A percentile compares a stretch with the other conserved stretches of the same genome.
These are phyloP conservation scores for Latrodectus geometricus DNA, from an alignment of 1,140 invertebrate species.

Conservation along the genomic window DNA sequence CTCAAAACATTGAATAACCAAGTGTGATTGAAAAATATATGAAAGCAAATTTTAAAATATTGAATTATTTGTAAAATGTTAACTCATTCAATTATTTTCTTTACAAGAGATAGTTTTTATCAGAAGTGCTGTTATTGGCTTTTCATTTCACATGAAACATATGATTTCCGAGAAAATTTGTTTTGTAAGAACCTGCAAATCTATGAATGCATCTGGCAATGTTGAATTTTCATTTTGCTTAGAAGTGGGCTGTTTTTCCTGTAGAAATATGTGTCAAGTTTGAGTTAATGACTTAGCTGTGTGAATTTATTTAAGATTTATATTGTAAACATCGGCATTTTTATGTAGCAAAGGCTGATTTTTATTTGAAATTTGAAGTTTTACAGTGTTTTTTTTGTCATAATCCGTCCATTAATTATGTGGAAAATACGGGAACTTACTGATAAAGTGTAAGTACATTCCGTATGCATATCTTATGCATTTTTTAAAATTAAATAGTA, in stretches of 20 bases:
- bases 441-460: slow-evolving; percentile 91
- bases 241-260: slow-evolving; percentile 46
- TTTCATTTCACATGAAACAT: too few relatives aligned
- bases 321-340: slow-evolving; percentile 11
- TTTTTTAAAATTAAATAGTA: not conserved
- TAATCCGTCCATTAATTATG: slow-evolving; percentile 65
- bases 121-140: too few relatives aligned
- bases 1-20: too few relatives aligned
- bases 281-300: slow-evolving; percentile 46
- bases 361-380: slow-evolving; percentile 9
- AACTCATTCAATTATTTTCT: too few relatives aligned
- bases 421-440: slow-evolving; percentile 95
- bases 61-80: too few relatives aligned
- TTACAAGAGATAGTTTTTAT: too few relatives aligned
- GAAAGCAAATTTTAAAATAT: too few relatives aligned
- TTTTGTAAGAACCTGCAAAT: too few relatives aligned
- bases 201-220: slow-evolving; percentile 17
- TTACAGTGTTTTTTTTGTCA: slow-evolving; percentile 10
- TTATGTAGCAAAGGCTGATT: not conserved
- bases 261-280: slow-evolving; percentile 52
- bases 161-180: too few relatives aligned
- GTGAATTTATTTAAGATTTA: slow-evolving; percentile 7
- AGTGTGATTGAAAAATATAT: too few relatives aligned
- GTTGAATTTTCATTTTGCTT: not conserved
- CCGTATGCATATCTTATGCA: not conserved